phyloP scores from a whole-genome alignment of 2,888 invertebrate species.

The Rotaria magnacalcarata region DNA sequence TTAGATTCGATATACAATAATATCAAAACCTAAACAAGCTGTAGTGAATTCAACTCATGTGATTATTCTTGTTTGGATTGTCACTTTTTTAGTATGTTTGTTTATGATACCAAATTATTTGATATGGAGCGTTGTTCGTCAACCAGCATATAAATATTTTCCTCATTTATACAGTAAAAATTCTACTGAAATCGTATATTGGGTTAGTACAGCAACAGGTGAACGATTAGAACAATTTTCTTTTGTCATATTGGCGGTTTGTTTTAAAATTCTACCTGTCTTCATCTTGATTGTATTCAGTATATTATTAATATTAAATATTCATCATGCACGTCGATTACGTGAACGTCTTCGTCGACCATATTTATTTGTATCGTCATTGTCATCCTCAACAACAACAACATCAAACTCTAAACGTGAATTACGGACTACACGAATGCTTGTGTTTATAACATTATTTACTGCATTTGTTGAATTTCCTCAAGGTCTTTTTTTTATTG shows the following conservation, averaged over 20 bases:
- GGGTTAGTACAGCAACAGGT: conserved; percentile 6
- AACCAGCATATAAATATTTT: not conserved
- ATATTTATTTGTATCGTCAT: not conserved
- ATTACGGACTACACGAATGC: conserved; percentile 30
- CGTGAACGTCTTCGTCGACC: not conserved
- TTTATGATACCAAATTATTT: conserved; percentile 33
- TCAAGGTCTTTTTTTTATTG: conserved; percentile 32
- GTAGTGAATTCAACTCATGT: not conserved
- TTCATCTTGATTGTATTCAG: conserved; percentile 19
- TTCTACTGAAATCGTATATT: not conserved
- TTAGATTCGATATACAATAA: conserved; percentile 15
- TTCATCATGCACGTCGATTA: not conserved
- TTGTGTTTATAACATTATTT: conserved; percentile 25
- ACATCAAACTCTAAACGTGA: conserved; percentile 19
- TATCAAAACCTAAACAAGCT: not conserved
- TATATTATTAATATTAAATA: not conserved
- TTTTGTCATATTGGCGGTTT: not conserved
- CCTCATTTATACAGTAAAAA: not conserved
- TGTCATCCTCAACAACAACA: not conserved
- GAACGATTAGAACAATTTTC: not conserved
- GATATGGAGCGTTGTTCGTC: not conserved
- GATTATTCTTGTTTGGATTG: not conserved
- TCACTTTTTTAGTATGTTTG: not conserved
- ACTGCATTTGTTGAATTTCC: not conserved
- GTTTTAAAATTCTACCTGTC: conserved; percentile 30